Evolutionary conservation across 2,888 invertebrate species (phyloP).

Genomic region (Lithophane leautieri): DNA sequence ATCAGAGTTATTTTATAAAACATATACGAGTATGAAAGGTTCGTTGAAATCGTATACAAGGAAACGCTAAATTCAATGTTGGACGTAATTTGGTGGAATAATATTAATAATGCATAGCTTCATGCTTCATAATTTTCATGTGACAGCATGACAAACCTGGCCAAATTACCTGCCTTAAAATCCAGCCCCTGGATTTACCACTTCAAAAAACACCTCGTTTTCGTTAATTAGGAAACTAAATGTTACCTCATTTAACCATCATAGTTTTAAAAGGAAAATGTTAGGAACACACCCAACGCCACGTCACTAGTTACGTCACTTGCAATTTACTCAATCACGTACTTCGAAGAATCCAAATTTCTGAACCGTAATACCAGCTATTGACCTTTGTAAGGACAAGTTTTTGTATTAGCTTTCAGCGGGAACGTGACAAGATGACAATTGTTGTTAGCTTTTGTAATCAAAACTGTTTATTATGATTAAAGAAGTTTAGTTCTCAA

Average conservation of each 20-base stretch:
- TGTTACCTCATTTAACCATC: conserved; percentile 23
- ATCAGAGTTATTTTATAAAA: not conserved
- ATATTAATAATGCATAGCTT: not conserved
- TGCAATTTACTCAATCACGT: conserved; percentile 38
- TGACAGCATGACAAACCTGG: conserved; percentile 24
- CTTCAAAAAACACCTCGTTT: conserved; percentile 38
- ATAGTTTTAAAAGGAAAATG: conserved; percentile 48
- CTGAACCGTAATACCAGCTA: conserved; percentile 11
- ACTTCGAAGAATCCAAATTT: conserved; percentile 32
- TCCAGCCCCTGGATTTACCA: conserved; percentile 28
- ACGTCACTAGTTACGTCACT: conserved; percentile 32
- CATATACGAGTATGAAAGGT: not conserved
- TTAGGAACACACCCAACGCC: conserved; percentile 4
- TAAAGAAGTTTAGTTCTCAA: no score
- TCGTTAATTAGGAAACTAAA: conserved; percentile 45
- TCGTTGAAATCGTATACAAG: conserved; percentile 28
- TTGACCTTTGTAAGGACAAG: conserved; percentile 17
- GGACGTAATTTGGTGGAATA: conserved; percentile 20
- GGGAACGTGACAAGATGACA: not conserved
- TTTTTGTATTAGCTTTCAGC: not conserved
- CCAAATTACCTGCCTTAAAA: conserved; percentile 44
- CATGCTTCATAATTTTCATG: conserved; percentile 4
- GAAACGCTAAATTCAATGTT: conserved; percentile 14
- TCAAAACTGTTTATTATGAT: not conserved
- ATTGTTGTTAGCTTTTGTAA: not conserved